Evolutionary conservation across 1,140 invertebrate species (phyloP), one percentile per base, ranked within the genome.

Genomic region (Tetraneura akinire): DNA sequence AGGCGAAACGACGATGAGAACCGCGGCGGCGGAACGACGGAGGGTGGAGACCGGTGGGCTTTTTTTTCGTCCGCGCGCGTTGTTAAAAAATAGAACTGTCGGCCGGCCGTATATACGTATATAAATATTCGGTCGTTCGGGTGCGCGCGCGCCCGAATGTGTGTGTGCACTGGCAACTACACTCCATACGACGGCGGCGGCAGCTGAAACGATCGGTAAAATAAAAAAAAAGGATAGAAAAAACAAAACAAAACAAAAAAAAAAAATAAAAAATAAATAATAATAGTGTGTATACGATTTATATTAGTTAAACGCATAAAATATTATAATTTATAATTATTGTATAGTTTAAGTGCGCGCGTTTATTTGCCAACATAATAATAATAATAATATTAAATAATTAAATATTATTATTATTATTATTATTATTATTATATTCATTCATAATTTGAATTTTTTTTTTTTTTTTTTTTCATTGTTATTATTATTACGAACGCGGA

Each of bases 31-130:
- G 13, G 47, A 23, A 4, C 45, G 47, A 47, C 18, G 53, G 73
- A 16, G 29, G 74, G 14, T n/a, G n/a, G 18, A 2, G 55, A 37
- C 37, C 32, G 74, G 29, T 62, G 55, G 74, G 29, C 71, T 74
- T 74, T 74, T 62, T 71, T 78, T 78, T 78, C 51, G 74, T 60
- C 55, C 68, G 68, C 66, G 66, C 73, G 74, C 74, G 74, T 62
- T 78, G 74, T 78, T 78, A 78, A 78, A 78, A 78, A 78, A 78
- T 78, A 78, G 55, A 78, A 62, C 74, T 18, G 74, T 37, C 55
- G 55, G 55, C 53, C 53, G 74, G 68, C 23, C 68, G 51, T 5
- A 5, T 14, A 14, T 47, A 47, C 10, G 10, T 47, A 14, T 47
- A 14, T 14, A 14, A 1, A 14, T 47, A 14, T 14, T 10, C 45